Base-by-base conservation (phyloP, 1,140 invertebrate genomes). In the Drosophila punjabiensis region DNA sequence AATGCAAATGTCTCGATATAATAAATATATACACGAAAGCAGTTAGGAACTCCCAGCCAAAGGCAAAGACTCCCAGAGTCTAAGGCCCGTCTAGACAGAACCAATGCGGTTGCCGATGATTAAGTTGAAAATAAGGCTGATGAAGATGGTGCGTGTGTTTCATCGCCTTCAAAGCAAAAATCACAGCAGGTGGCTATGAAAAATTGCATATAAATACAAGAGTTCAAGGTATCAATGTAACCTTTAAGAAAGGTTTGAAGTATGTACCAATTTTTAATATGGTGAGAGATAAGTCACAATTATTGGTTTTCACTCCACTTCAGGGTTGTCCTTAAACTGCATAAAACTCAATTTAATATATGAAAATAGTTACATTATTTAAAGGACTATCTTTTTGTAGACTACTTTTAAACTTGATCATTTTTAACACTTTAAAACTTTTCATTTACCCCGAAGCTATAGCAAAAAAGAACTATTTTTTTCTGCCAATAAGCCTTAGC, bases 21-120 rank as follows among this genome's bases (percentile, higher is more conserved):
- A 68, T 67, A 65, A 76, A 47, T 56, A 53, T n/a, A 53, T 8
- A 14, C 10, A 32, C 32, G 39, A 47, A 66, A 39, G 24, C 8
- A 58, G 13, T 24, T 16, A 55, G 24, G 37, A 35, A 43, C 43
- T 28, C 20, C 30, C 45, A 61, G 55, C 45, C 70, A 50, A 60
- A 16, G 37, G 37, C 70, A 50, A 60, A 16, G 37, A 32, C 45
- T 20, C n/a, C 8, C 5, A 32, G 45, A 76, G 81, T 88, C 74
- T 84, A 84, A 79, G 70, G 77, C 74, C 64, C 64, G 85, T 88
- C 85, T 88, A 88, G 83, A 87, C 83, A 77, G 20, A 45, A 30
- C 35, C 60, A 47, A 56, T 60, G 56, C 32, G 24, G 63, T 35
- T 24, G 47, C 48, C 18, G 43, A 70, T 59, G 52, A 70, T 73